These are phyloP conservation scores for Aurelia sp. DNA, from an alignment of 30 jellyfish, hydroid and myxozoan genomes.

Conservation along the genomic window DNA sequence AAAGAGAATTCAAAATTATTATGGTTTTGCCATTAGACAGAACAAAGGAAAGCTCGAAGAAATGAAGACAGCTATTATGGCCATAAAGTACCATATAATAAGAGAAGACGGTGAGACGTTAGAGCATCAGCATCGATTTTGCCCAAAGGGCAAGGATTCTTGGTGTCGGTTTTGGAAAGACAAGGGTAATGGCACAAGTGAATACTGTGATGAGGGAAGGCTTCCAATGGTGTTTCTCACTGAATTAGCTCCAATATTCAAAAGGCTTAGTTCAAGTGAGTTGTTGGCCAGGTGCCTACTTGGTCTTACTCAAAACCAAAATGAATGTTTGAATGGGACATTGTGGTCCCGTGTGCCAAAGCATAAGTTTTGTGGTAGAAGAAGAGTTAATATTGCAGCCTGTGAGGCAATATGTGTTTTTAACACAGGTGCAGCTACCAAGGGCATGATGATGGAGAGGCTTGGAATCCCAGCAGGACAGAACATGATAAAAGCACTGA, in stretches of 20 bases:
- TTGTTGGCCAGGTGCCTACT: not conserved
- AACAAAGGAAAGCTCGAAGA: not conserved
- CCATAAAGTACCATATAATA: conserved; percentile 1
- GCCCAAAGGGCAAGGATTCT: no score
- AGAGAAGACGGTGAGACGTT: conserved; percentile 1
- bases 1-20: not conserved
- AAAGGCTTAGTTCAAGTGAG: conserved; percentile 6
- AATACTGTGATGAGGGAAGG: not conserved
- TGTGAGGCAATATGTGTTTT: no score
- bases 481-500: no score
- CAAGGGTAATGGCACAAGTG: not conserved
- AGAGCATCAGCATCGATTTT: not conserved
- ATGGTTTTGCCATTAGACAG: conserved; percentile 9
- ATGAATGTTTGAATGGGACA: not conserved
- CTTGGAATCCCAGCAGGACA: no score
- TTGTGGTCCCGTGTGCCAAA: not conserved
- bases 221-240: not conserved
- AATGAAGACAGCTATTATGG: conserved; percentile 12
- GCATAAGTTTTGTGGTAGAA: no score
- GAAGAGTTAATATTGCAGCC: no score
- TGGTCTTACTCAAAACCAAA: not conserved
- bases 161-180: conserved; percentile 13
- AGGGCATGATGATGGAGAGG: no score
- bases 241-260: not conserved
- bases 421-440: no score